These are phyloP conservation scores for Helicolenus hilgendorfi DNA, from an alignment of 2,797 vertebrate species.

Conservation along the genomic window DNA sequence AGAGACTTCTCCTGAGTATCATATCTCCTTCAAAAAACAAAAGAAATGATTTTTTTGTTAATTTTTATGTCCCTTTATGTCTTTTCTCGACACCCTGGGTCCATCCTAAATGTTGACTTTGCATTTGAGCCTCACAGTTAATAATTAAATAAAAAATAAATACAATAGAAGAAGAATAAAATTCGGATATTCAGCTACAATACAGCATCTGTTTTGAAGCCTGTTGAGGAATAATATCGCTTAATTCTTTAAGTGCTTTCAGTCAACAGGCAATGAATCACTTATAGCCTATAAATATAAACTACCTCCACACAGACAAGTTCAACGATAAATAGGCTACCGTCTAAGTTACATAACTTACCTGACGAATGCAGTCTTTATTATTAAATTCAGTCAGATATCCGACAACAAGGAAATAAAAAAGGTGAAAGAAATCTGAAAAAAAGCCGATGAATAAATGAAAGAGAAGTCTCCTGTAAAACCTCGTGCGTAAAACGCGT, in stretches of 20 bases:
- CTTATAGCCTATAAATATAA: too few species aligned
- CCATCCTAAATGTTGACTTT: background rate
- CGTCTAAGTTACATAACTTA: slow-evolving; percentile 54
- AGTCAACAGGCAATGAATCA: background rate
- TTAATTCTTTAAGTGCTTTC: background rate
- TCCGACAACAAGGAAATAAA: slow-evolving; percentile 52
- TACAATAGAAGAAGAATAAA: background rate
- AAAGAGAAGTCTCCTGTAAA: slow-evolving; percentile 53
- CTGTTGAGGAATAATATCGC: background rate
- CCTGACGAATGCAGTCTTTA: slow-evolving; percentile 62
- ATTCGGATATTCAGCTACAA: background rate
- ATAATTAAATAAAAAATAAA: background rate
- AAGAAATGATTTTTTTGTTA: slow-evolving; percentile 27
- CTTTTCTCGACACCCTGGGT: background rate
- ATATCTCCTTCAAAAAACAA: slow-evolving; percentile 89
- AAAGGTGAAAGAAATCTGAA: background rate
- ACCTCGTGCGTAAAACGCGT: slow-evolving; percentile 63
- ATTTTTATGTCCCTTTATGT: background rate
- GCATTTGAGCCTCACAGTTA: background rate
- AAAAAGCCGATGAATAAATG: slow-evolving; percentile 22
- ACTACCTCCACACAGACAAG: background rate
- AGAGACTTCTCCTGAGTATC: slow-evolving; percentile 88
- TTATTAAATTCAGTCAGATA: slow-evolving; percentile 34
- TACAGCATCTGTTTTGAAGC: background rate
- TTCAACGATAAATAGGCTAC: background rate